Percentiles rank a stretch among this genome's conserved stretches.
Evolutionary conservation across 64 coral and sea anemone genomes (phyloP).

Genomic region (Montipora sp.): DNA sequence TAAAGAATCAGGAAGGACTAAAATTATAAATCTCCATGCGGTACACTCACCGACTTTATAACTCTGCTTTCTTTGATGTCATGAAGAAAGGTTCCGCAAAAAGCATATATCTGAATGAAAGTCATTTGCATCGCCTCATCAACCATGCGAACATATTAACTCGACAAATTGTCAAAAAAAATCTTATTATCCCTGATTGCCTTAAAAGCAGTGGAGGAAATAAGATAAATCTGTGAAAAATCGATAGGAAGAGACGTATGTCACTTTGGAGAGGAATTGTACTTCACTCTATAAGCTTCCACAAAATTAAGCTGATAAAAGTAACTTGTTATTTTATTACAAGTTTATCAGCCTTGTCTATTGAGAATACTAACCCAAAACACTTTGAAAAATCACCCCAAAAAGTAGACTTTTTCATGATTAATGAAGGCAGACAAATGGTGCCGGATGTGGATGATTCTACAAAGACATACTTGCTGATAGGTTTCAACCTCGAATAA

Average conservation of each 20-base stretch:
- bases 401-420: not conserved
- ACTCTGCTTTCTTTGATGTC: not conserved
- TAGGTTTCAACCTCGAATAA: too few relatives aligned
- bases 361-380: not conserved
- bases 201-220: not conserved
- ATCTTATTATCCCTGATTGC: not conserved
- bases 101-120: not conserved
- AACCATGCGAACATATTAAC: not conserved
- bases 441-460: not conserved
- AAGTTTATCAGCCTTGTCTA: not conserved
- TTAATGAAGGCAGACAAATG: not conserved
- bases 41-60: not conserved
- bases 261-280: not conserved
- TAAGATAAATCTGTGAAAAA: not conserved
- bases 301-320: not conserved
- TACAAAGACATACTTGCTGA: not conserved
- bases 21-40: not conserved
- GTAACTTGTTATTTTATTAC: not conserved
- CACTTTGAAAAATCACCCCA: not conserved
- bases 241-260: not conserved
- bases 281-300: not conserved
- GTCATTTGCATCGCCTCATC: not conserved
- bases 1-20: too few relatives aligned
- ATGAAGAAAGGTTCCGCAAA: not conserved
- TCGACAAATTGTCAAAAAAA: conserved; percentile 2